phyloP scores from a whole-genome alignment of 2,113 vertebrate species.

The Tinamus guttatus region DNA sequence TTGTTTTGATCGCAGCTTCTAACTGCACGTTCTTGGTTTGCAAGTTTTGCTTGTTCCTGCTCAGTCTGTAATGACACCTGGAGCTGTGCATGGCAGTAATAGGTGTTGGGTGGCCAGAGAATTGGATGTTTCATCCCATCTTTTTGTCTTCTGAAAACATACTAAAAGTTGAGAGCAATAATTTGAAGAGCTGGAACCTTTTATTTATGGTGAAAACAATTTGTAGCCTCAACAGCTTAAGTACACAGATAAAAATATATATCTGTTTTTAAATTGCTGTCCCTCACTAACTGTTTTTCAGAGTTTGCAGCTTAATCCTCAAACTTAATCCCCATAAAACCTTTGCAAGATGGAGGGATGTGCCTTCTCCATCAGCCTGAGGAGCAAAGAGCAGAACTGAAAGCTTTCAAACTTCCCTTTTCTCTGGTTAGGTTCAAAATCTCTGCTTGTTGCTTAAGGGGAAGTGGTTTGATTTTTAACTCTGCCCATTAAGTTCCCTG shows the following conservation, averaged over 20 bases:
- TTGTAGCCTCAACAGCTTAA: not conserved
- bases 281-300: too few relatives aligned
- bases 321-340: not conserved
- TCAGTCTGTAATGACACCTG: not conserved
- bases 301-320: not conserved
- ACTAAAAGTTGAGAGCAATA: not conserved
- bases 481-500: not conserved
- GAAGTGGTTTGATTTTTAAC: not conserved
- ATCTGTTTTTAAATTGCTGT: too few relatives aligned
- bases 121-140: not conserved
- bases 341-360: not conserved
- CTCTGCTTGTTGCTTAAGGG: not conserved
- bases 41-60: not conserved
- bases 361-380: rapidly evolving
- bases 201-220: not conserved
- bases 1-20: not conserved
- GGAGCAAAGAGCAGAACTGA: not conserved
- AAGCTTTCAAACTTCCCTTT: not conserved
- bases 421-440: not conserved
- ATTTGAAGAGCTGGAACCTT: not conserved
- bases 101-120: not conserved
- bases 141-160: not conserved
- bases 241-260: too few relatives aligned
- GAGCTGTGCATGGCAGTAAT: not conserved
- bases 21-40: not conserved